A percentile compares a stretch with the other conserved stretches of the same genome.
Evolutionary conservation across 2,113 vertebrate genomes (phyloP).

Genomic region (Mustela nigripes): DNA sequence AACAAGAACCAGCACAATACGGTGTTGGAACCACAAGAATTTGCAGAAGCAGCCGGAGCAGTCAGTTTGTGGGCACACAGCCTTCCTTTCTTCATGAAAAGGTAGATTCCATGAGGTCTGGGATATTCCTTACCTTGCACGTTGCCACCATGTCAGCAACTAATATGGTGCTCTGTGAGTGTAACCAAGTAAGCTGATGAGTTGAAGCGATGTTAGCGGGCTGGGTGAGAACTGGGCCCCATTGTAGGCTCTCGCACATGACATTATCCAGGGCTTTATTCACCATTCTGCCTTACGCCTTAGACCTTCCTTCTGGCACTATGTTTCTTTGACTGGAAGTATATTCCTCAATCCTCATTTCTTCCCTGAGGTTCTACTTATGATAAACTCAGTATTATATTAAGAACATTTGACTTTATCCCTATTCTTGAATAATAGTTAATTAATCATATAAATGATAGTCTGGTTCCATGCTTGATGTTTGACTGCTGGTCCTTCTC

Average conservation of each 20-base stretch:
- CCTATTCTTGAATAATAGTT: not conserved
- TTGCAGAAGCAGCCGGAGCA: not conserved
- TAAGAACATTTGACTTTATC: not conserved
- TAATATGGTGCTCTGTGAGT: not conserved
- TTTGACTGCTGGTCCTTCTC: not conserved
- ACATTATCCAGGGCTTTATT: not conserved
- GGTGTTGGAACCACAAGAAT: not conserved
- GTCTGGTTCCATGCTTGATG: not conserved
- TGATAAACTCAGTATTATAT: constrained; percentile 14
- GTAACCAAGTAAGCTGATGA: not conserved
- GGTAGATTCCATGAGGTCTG: not conserved
- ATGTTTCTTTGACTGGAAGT: not conserved
- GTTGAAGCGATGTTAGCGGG: not conserved
- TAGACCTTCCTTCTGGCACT: not conserved
- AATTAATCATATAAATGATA: not conserved
- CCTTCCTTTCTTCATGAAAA: not conserved
- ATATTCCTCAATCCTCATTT: not conserved
- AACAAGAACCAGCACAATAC: not conserved
- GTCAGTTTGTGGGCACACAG: not conserved
- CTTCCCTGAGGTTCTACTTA: not conserved
- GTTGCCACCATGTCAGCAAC: not conserved
- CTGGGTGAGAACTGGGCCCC: not conserved
- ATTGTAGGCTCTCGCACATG: not conserved
- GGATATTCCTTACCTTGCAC: not conserved
- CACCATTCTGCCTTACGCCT: not conserved